These are phyloP conservation scores for Drosophila prostipennis DNA, from an alignment of 2,888 invertebrate genomes.

Conservation along the genomic window DNA sequence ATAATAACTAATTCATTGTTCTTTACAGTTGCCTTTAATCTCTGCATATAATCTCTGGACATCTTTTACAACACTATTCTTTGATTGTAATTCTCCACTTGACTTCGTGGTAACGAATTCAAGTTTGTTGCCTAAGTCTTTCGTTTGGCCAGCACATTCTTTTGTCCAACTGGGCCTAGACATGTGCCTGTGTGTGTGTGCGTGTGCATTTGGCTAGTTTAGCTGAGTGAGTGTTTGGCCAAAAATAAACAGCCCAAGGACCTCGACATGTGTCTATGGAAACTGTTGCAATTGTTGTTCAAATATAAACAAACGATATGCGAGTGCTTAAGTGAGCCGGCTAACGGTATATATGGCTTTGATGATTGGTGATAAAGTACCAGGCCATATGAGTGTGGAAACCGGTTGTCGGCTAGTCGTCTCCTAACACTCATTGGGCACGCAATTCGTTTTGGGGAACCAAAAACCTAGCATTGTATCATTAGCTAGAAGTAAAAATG, in stretches of 20 bases:
- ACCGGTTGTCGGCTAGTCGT: slow-evolving; percentile 60
- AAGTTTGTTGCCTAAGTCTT: slow-evolving; percentile 73
- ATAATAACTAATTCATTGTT: neutral
- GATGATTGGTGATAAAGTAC: slow-evolving; percentile 35
- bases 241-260: slow-evolving; percentile 52
- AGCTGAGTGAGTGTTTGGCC: slow-evolving; percentile 5
- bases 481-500: slow-evolving; percentile 33
- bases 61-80: slow-evolving; percentile 19
- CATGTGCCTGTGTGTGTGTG: neutral
- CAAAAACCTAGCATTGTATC: neutral
- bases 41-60: neutral
- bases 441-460: slow-evolving; percentile 33
- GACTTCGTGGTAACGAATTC: slow-evolving; percentile 29
- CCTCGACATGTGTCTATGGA: slow-evolving; percentile 69
- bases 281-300: slow-evolving; percentile 74
- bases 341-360: slow-evolving; percentile 52
- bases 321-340: slow-evolving; percentile 37
- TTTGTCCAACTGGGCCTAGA: slow-evolving; percentile 21
- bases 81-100: slow-evolving; percentile 6
- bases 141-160: slow-evolving; percentile 50
- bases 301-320: slow-evolving; percentile 67
- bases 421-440: slow-evolving; percentile 59
- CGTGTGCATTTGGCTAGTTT: neutral
- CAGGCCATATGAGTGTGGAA: slow-evolving; percentile 44
- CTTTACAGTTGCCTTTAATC: neutral